Evolutionary conservation across 2,888 invertebrate genomes (phyloP), one percentile per base, ranked within the genome.

Genomic region (Mesochorus sp.): DNA sequence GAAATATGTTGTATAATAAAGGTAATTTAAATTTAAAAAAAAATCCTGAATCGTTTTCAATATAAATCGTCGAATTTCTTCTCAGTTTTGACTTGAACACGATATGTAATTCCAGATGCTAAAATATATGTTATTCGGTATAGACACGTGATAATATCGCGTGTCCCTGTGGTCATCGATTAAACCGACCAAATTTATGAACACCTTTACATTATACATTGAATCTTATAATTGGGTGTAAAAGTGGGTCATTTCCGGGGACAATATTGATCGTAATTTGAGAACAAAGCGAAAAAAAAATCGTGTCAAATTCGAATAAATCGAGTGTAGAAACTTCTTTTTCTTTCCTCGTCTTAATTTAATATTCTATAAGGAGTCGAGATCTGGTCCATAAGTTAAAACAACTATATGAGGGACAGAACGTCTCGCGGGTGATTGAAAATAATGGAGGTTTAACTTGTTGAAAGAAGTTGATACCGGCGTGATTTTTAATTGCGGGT

Each of bases 31-130:
- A 10, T 19, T 14, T 37, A 10, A 37, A 34, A 19, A 10, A 2
- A 17, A 26, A 34, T 14, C 28, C 6, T 26, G 14, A 24, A 12
- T 49, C 24, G 34, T 47, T 8, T 28, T n/a, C n/a, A 28, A 62
- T 51, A 34, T 47, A 31, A 14, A 31, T 44, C 44, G 39, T 49
- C 51, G 70, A 34, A 71, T 76, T 66, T 44, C 51, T 66, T 34
- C 71, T 53, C 21, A 31, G 49, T 14, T 12, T 51, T 39, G 37
- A 5, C 21, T 55, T 47, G 14, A 47, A 34, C 17, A 5, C 3
- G 28, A 17, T 28, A n/a, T 49, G 59, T 21, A 44, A 44, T 44
- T 73, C 24, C 53, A 62, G 53, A 62, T 24, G 34, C 28, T 24
- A 44, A 44, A 64, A n/a, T n/a, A 47, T 34, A 55, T 59, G 24